Conservation (phyloP, 2,888 invertebrate genomes). For the Calameuta pallipes region DNA sequence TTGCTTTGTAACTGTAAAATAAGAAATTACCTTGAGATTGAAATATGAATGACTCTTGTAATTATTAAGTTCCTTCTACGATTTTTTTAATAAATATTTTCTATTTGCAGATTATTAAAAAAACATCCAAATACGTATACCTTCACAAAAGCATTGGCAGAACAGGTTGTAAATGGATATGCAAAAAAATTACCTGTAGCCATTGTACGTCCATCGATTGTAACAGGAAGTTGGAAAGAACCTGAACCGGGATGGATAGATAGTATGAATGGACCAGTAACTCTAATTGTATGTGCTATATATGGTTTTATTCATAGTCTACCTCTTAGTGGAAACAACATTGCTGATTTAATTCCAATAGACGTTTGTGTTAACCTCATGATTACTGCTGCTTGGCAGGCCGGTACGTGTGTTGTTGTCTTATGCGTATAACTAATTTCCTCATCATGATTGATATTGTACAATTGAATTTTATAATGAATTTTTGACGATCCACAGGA, state of each 20-base stretch:
- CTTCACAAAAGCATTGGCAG: conserved; percentile 77
- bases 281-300: conserved; percentile 70
- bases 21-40: too few species aligned
- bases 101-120: conserved; percentile 42
- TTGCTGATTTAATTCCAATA: conserved; percentile 89
- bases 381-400: conserved; percentile 84
- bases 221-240: conserved; percentile 70
- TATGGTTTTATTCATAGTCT: conserved; percentile 70
- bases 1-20: too few species aligned
- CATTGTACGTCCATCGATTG: conserved; percentile 78
- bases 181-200: conserved; percentile 72
- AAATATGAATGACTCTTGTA: too few species aligned
- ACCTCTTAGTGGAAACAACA: conserved; percentile 46
- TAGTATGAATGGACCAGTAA: conserved; percentile 78
- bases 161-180: conserved; percentile 72
- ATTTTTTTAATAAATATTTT: neutral
- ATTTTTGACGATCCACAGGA: too few species aligned
- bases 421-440: neutral
- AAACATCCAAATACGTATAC: conserved; percentile 78
- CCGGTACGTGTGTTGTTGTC: conserved; percentile 47
- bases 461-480: too few species aligned
- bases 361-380: conserved; percentile 88
- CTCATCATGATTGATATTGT: too few species aligned
- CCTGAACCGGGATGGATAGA: conserved; percentile 79
- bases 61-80: too few species aligned